Conservation (phyloP, 64 coral and sea anemone genomes). For the Acropora yongei region DNA sequence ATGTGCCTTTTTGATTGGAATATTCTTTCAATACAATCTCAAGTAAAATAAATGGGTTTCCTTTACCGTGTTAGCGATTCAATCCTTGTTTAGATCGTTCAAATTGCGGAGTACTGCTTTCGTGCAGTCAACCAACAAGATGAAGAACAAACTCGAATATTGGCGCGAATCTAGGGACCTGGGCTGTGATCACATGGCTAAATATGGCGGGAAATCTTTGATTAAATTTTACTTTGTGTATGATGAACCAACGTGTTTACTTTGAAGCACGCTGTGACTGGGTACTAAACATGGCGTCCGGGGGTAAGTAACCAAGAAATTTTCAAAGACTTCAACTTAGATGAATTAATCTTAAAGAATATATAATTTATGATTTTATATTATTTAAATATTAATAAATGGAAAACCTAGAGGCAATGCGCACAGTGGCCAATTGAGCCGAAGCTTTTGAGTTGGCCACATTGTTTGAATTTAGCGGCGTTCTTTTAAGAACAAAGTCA, state of each 20-base stretch:
- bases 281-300: slow-evolving; percentile 26
- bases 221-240: not conserved
- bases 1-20: not conserved
- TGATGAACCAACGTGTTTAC: not conserved
- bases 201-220: slow-evolving; percentile 7
- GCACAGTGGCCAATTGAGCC: too few relatives aligned
- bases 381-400: too few relatives aligned
- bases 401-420: too few relatives aligned
- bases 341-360: too few relatives aligned
- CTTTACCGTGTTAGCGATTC: not conserved
- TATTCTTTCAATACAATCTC: not conserved
- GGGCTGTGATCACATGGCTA: not conserved
- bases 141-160: slow-evolving; percentile 28
- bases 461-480: too few relatives aligned
- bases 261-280: not conserved
- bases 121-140: not conserved
- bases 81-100: not conserved
- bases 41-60: not conserved
- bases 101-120: not conserved
- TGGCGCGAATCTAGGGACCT: slow-evolving; percentile 33
- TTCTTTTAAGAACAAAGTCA: too few relatives aligned
- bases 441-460: too few relatives aligned
- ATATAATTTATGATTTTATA: too few relatives aligned
- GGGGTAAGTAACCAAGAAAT: not conserved
- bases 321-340: too few relatives aligned